Evolutionary conservation across 1,140 invertebrate genomes (phyloP).

Genomic region (honey bee (Apis mellifera)): DNA sequence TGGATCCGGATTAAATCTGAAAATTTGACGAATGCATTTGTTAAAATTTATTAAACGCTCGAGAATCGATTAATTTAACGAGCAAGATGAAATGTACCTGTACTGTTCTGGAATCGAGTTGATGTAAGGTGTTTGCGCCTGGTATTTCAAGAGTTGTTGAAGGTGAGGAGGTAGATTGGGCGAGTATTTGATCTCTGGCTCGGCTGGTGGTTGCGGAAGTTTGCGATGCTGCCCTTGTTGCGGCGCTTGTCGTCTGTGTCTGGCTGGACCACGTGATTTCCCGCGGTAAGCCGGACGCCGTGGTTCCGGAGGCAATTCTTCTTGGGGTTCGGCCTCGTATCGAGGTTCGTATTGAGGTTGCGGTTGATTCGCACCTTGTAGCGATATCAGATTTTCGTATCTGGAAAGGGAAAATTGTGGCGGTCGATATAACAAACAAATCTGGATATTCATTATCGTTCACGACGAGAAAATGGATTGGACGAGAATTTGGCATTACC

Average conservation of each 20-base stretch:
- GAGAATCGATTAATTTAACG: too few relatives aligned
- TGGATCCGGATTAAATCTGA: conserved; percentile 45
- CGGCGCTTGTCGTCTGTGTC: conserved; percentile 60
- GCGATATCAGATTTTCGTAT: conserved; percentile 65
- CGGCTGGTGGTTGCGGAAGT: conserved; percentile 63
- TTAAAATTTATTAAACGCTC: too few relatives aligned
- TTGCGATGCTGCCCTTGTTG: conserved; percentile 29
- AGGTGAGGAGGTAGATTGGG: conserved; percentile 74
- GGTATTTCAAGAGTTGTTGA: conserved; percentile 76
- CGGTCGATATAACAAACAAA: not conserved
- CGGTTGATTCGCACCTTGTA: conserved; percentile 51
- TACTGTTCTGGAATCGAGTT: conserved; percentile 78
- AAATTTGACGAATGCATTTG: not conserved
- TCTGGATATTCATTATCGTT: too few relatives aligned
- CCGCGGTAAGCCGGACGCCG: conserved; percentile 49
- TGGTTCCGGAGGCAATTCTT: conserved; percentile 9
- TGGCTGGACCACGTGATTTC: conserved; percentile 16
- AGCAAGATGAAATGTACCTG: conserved; percentile 65
- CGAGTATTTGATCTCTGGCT: conserved; percentile 53
- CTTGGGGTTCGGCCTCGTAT: not conserved
- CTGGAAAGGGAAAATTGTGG: conserved; percentile 48
- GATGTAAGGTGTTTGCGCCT: conserved; percentile 77
- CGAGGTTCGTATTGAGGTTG: conserved; percentile 48
- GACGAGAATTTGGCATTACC: conserved; percentile 57
- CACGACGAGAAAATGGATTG: too few relatives aligned